A percentile compares a stretch with the other conserved stretches of the same genome.
Evolutionary conservation across 2,888 invertebrate genomes (phyloP).

Genomic region (Monopis laevigella): DNA sequence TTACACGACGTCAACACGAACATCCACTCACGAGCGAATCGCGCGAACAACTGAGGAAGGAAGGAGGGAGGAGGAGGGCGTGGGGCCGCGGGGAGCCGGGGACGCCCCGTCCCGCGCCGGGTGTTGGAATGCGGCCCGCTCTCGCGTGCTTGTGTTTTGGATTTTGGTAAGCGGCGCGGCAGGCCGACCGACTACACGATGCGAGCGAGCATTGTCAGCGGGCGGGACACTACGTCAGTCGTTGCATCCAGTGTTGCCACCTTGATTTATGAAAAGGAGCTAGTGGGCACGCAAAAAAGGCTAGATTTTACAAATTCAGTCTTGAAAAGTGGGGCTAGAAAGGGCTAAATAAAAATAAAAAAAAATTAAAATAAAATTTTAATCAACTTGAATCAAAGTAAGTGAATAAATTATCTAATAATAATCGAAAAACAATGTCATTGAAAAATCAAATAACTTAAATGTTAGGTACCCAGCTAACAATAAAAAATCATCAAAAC

Average conservation of each 20-base stretch:
- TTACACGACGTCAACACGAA: constrained; percentile 31
- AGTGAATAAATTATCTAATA: no score
- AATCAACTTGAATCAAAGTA: no score
- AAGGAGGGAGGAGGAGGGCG: constrained; percentile 25
- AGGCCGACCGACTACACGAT: constrained; percentile 17
- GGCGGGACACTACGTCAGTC: neutral
- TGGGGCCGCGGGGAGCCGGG: constrained; percentile 33
- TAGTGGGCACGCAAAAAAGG: no score
- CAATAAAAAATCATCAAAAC: no score
- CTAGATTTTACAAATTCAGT: no score
- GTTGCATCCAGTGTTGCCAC: constrained; percentile 1
- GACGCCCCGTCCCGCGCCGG: constrained; percentile 26
- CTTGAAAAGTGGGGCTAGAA: no score
- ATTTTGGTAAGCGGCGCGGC: constrained; percentile 41
- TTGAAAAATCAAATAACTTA: no score
- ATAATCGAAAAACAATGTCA: no score
- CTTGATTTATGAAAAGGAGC: no score
- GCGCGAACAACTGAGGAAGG: constrained; percentile 48
- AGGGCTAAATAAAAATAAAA: no score
- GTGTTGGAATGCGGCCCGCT: constrained; percentile 59
- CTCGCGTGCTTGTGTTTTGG: constrained; percentile 33
- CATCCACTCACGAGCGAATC: constrained; percentile 43
- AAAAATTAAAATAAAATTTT: no score
- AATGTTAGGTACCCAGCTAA: no score
- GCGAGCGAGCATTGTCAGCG: neutral